Conservation (phyloP, 1,140 invertebrate species). For the Atta cephalotes region DNA sequence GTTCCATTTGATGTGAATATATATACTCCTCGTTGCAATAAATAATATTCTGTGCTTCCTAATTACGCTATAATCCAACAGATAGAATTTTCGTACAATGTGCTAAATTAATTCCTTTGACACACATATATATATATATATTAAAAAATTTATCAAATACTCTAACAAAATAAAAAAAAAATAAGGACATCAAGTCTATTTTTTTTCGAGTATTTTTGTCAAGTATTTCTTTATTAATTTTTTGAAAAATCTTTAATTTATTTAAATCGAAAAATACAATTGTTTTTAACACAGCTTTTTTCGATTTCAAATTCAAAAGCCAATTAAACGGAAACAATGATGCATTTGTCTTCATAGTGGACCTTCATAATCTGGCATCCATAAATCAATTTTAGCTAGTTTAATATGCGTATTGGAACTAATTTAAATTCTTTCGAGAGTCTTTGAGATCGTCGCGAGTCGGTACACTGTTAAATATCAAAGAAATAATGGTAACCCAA, state of each 20-base stretch:
- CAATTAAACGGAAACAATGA: background rate
- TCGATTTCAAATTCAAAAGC: background rate
- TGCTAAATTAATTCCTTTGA: background rate
- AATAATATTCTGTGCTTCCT: conserved; percentile 24
- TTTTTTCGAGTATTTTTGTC: too few species aligned
- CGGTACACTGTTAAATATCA: too few species aligned
- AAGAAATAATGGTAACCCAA: too few species aligned
- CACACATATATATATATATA: too few species aligned
- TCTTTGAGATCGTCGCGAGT: conserved; percentile 76
- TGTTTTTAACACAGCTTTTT: background rate
- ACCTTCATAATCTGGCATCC: conserved; percentile 47
- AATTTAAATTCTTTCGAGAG: conserved; percentile 86
- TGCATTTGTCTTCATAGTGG: background rate
- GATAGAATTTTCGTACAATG: background rate
- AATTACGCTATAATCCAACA: conserved; percentile 8
- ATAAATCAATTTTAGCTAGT: conserved; percentile 86
- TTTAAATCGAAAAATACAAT: background rate
- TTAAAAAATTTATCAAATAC: background rate
- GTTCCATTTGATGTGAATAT: conserved; percentile 25
- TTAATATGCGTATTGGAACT: conserved; percentile 82
- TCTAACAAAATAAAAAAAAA: background rate
- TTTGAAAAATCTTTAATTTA: background rate
- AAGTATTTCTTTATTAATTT: background rate
- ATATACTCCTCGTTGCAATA: conserved; percentile 19
- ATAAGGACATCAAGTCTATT: background rate